Evolutionary conservation across 2,888 invertebrate genomes (phyloP), one percentile per base, ranked within the genome.

Genomic region (Tetragonula carbonaria): DNA sequence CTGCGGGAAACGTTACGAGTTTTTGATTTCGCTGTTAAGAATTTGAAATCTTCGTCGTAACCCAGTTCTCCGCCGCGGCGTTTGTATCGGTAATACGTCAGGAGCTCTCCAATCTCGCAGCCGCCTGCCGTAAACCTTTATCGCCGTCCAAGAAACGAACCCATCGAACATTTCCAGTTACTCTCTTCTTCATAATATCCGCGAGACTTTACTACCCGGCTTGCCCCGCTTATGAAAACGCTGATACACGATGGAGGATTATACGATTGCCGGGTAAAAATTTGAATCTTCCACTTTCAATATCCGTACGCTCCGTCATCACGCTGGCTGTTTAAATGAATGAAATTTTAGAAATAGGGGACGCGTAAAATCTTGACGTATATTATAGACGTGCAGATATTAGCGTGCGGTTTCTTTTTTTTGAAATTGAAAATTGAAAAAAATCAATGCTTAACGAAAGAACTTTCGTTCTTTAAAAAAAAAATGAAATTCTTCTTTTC

Each of bases 21-120:
- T 74, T 51, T 62, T n/a, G 28, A 70, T 68, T 45, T 28, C 13
- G 1, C 45, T 16, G 14, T 65, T 74, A 74, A 74, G 63, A 67
- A 67, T 67, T 45, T 67, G 18, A 63, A 65, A 63, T 75, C 14
- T 45, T 45, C 45, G 5, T n/a, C 21, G 28, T 76, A 51, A 62
- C 62, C 33, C 14, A 68, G 18, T 76, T 75, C 59, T 3, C n/a
- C n/a, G 4, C 33, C 11, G 18, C 6, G 21, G 45, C 8, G 13
- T 11, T 63, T n/a, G 33, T 51, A 2, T 16, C 11, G 23, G 18
- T 59, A 23, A 63, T 53, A 65, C 33, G 33, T 65, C 51, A 18
- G 11, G 2, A 51, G 33, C 33, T 62, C 62, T 53, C 2, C 38
- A 28, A 23, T 53, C 55, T 74, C 33, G 53, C 53, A 65, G 50